Percentiles rank a stretch among this genome's conserved stretches.
These are phyloP conservation scores for Synergus umbraculus DNA, from an alignment of 2,888 invertebrate genomes.

Conservation along the genomic window DNA sequence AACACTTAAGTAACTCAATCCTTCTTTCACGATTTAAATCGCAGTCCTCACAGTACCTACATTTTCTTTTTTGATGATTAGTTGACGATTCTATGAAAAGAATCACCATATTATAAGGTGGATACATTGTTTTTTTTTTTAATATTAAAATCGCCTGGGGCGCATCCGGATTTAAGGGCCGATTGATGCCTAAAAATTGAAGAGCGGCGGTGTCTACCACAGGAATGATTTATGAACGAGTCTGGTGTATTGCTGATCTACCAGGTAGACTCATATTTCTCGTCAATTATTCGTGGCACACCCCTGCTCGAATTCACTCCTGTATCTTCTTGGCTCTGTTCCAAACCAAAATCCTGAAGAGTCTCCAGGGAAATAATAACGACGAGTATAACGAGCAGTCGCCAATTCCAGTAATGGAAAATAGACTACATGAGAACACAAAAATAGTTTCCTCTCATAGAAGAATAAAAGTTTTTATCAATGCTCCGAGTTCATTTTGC, in stretches of 20 bases:
- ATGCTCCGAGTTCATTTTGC: too few relatives aligned
- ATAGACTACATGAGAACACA: background rate
- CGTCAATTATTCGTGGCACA: constrained; percentile 52
- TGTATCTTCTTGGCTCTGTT: constrained; percentile 44
- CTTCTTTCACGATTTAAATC: background rate
- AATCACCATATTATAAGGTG: background rate
- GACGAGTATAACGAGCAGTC: background rate
- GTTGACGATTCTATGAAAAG: background rate
- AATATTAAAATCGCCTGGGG: background rate
- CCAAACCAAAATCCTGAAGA: constrained; percentile 41
- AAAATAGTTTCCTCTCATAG: background rate
- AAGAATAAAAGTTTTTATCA: background rate
- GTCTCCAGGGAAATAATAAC: constrained; percentile 3
- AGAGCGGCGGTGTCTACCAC: constrained; percentile 13
- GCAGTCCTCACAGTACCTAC: too few relatives aligned
- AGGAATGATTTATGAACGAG: constrained; percentile 18
- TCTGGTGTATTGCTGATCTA: constrained; percentile 24
- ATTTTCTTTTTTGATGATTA: background rate
- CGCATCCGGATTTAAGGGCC: background rate
- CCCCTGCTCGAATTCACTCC: constrained; percentile 39
- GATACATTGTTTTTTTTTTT: background rate
- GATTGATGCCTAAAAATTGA: constrained; percentile 26
- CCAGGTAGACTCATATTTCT: constrained; percentile 39
- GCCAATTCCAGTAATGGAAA: background rate
- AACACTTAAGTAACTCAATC: constrained; percentile 53